These are phyloP conservation scores for Hirundichthys speculiger DNA, from an alignment of 2,113 vertebrate genomes.

Conservation along the genomic window DNA sequence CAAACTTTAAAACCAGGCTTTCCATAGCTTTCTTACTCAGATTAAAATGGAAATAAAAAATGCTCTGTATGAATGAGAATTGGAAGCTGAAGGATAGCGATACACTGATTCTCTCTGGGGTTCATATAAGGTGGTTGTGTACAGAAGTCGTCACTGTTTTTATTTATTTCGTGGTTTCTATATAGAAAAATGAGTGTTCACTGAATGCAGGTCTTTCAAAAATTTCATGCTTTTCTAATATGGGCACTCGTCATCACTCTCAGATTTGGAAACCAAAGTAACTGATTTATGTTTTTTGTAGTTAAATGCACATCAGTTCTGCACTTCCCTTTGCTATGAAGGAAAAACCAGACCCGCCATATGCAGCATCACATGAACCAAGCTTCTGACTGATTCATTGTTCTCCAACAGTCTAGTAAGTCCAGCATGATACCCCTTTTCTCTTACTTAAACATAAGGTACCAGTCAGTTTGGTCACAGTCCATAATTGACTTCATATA, in stretches of 20 bases:
- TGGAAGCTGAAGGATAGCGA: background rate
- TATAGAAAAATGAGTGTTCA: background rate
- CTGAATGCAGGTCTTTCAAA: too few relatives aligned
- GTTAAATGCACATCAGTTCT: too few relatives aligned
- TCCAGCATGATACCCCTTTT: background rate
- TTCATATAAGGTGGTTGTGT: constrained; percentile 13
- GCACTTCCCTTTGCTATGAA: background rate
- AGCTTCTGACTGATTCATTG: background rate
- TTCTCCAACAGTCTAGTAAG: background rate
- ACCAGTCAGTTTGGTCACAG: constrained; percentile 10
- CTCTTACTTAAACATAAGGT: constrained; percentile 4
- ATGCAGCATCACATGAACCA: too few relatives aligned
- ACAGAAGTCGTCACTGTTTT: background rate
- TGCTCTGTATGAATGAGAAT: background rate
- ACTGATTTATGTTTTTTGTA: too few relatives aligned
- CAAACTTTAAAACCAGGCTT: background rate
- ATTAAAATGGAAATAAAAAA: background rate
- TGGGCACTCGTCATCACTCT: too few relatives aligned
- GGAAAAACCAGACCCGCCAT: too few relatives aligned
- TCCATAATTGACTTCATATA: background rate
- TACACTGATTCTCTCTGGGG: background rate
- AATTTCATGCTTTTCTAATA: too few relatives aligned
- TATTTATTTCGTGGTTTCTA: constrained; percentile 13
- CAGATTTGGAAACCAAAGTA: too few relatives aligned
- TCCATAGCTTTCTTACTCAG: constrained; percentile 7